Evolutionary conservation across 1,140 invertebrate genomes (phyloP).

Genomic region (Drosophila nigrodunni): DNA sequence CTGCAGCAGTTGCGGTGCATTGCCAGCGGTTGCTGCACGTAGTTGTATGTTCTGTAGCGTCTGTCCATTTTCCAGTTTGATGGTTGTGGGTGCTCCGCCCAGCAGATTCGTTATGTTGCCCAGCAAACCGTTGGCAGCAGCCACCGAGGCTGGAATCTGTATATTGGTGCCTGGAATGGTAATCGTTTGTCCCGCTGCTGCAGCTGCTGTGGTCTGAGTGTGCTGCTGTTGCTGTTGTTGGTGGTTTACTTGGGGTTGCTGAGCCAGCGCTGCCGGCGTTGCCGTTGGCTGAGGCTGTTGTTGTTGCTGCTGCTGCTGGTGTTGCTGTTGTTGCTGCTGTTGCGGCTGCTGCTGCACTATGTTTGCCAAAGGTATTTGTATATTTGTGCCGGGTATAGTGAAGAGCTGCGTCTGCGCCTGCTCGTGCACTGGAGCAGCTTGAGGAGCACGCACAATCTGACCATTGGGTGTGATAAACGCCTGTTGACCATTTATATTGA

Average conservation of each 20-base stretch:
- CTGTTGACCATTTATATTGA: conserved; percentile 84
- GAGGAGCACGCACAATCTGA: conserved; percentile 88
- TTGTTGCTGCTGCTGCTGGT: conserved; percentile 49
- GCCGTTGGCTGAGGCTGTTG: conserved; percentile 50
- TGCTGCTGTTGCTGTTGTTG: conserved; percentile 48
- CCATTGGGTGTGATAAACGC: conserved; percentile 87
- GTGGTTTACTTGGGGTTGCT: conserved; percentile 38
- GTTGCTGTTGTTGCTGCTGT: conserved; percentile 48
- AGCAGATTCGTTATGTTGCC: conserved; percentile 63
- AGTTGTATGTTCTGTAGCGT: conserved; percentile 87
- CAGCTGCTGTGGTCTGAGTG: conserved; percentile 22
- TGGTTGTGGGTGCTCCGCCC: conserved; percentile 46
- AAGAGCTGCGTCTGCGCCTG: conserved; percentile 86
- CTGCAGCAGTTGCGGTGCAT: conserved; percentile 89
- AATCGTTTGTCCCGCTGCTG: conserved; percentile 73
- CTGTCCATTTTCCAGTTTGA: conserved; percentile 78
- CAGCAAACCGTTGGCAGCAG: conserved; percentile 76
- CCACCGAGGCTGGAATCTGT: conserved; percentile 86
- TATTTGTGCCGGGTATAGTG: conserved; percentile 87
- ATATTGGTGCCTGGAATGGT: conserved; percentile 87
- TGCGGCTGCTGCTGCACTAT: conserved; percentile 58
- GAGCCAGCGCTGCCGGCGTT: neutral
- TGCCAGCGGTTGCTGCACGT: conserved; percentile 81
- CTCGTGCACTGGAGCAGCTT: conserved; percentile 44
- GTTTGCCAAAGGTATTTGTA: conserved; percentile 86